Percentiles rank a stretch among this genome's conserved stretches.
Evolutionary conservation across 2,797 vertebrate species (phyloP).

Genomic region (Sebastes baramenuke): DNA sequence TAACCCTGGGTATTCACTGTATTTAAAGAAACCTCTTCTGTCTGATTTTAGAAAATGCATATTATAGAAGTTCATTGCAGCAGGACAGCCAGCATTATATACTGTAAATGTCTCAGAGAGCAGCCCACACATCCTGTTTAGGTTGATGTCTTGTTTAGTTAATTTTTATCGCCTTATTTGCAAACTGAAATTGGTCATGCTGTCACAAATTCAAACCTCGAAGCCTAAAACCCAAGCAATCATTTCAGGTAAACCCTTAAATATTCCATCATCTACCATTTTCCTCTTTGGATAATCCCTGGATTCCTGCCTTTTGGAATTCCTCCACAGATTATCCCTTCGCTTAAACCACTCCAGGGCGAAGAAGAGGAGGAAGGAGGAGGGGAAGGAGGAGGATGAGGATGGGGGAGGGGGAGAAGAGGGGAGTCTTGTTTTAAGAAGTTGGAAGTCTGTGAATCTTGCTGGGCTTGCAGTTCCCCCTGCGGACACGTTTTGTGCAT

Average conservation of each 20-base stretch:
- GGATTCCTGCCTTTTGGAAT: slow-evolving; percentile 62
- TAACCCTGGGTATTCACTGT: not conserved
- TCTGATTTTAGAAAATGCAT: not conserved
- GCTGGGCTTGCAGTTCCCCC: slow-evolving; percentile 66
- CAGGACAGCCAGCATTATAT: not conserved
- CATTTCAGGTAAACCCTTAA: slow-evolving; percentile 52
- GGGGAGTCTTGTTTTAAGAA: slow-evolving; percentile 31
- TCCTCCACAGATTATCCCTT: slow-evolving; percentile 68
- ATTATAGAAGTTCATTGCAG: not conserved
- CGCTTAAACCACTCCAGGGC: slow-evolving; percentile 43
- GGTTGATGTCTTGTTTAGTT: slow-evolving; percentile 7
- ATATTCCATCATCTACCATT: slow-evolving; percentile 67
- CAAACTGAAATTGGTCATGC: slow-evolving; percentile 10
- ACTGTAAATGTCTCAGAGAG: not conserved
- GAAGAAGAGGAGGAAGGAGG: not conserved
- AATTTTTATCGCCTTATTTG: slow-evolving; percentile 12
- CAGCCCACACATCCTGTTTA: slow-evolving; percentile 39
- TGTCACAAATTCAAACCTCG: slow-evolving; percentile 27
- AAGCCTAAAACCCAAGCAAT: slow-evolving; percentile 40
- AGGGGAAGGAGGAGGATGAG: not conserved
- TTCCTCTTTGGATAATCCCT: slow-evolving; percentile 60
- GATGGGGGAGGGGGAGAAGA: not conserved
- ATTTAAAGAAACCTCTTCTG: not conserved
- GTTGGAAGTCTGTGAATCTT: slow-evolving; percentile 53
- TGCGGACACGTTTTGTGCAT: slow-evolving; percentile 64